Evolutionary conservation across 2,113 vertebrate species (phyloP), one percentile per base, ranked within the genome.

Genomic region (Lagopus leucura): DNA sequence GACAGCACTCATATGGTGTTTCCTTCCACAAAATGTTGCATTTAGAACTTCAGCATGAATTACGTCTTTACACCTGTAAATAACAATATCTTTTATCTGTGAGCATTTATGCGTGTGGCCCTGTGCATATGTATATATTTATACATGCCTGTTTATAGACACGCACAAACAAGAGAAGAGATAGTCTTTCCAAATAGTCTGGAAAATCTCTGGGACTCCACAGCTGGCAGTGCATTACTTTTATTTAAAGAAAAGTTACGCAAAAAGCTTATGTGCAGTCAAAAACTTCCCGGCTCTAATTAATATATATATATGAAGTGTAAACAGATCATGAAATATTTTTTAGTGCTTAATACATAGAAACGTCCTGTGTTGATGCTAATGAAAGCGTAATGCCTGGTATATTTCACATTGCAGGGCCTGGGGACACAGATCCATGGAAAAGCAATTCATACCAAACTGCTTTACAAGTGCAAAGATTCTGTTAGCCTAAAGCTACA

Each of bases 381-480:
- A 95, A 96, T 94, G 83, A 94, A 96, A 96, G 95, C 73, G 61
- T 86, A 96, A 96, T 96, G 87, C 73, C 91, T 95, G 70, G 58
- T 86, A 69, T 91, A 90, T 95, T 96, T 96, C 89, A 94, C 76
- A 85, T 47, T 82, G 79, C 70, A 50, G 58, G 95, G 96, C 97
- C 97, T 82, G 91, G 81, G 95, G 95, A 96, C 69, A 93, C 71
- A 67, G 13, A 91, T 67, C 86, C 76, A 82, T 54, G 82, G 94
- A 85, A 95, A 97, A 95, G 88, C 87, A 96, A 96, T 92, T 96
- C 95, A 61, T 93, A 96, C 70, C 84, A 94, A 97, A 95, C 92
- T 97, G 96, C 95, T 94, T 96, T 91, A 87, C 90, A 95, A 93
- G 89, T 95, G 95, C 95, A 96, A 77, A 96, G 95, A 96, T 95